phyloP scores from a whole-genome alignment of 1,140 invertebrate genomes.

The Cryptotermes secundus region DNA sequence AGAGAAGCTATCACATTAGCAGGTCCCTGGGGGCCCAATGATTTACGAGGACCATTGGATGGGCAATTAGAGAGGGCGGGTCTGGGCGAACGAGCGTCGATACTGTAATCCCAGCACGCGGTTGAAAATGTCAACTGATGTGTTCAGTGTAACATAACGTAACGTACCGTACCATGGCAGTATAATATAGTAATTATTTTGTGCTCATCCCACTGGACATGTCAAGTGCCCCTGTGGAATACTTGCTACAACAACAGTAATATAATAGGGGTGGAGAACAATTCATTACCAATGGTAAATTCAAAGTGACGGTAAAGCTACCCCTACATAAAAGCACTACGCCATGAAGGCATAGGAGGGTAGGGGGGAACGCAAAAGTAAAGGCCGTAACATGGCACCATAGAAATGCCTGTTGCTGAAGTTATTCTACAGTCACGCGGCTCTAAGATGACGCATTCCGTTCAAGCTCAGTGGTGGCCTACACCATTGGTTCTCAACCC shows the following conservation, averaged over 20 bases:
- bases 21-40: constrained; percentile 14
- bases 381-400: too few relatives aligned
- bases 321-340: too few relatives aligned
- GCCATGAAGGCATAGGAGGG: too few relatives aligned
- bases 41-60: constrained; percentile 32
- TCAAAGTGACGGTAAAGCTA: too few relatives aligned
- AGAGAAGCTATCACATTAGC: neutral
- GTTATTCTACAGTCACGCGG: too few relatives aligned
- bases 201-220: neutral
- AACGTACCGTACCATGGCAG: neutral
- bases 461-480: too few relatives aligned
- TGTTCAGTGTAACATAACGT: neutral
- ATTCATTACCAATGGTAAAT: neutral
- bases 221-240: neutral
- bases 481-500: too few relatives aligned
- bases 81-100: neutral
- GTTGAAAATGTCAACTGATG: constrained; percentile 21
- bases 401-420: too few relatives aligned
- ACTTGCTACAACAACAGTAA: neutral
- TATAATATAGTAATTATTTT: constrained; percentile 18
- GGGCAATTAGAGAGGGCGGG: constrained; percentile 31
- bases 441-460: too few relatives aligned
- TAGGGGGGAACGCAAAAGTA: too few relatives aligned
- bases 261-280: neutral
- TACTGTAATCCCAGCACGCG: constrained; percentile 19